Evolutionary conservation across 2,113 vertebrate species (phyloP).

Genomic region (Plecotus auritus): DNA sequence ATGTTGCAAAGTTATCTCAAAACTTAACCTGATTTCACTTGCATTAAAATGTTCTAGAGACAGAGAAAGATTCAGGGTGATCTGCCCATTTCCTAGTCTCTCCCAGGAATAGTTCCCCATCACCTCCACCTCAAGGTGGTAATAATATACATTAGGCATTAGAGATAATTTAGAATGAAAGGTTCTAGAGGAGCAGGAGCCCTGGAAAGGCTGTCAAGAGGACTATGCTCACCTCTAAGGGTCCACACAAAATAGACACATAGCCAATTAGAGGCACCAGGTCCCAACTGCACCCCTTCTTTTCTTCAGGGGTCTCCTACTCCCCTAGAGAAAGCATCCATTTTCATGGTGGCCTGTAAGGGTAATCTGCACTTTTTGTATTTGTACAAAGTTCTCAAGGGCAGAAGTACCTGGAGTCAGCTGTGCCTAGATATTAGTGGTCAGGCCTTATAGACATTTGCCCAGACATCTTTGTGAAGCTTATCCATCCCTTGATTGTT

Average conservation of each 20-base stretch:
- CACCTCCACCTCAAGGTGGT: no score
- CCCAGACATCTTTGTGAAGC: background rate
- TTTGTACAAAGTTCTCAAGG: background rate
- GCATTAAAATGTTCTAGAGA: background rate
- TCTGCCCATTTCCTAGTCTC: background rate
- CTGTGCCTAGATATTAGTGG: background rate
- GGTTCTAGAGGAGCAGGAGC: background rate
- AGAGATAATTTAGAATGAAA: background rate
- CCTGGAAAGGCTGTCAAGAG: background rate
- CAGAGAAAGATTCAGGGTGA: background rate
- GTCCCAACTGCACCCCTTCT: background rate
- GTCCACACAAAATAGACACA: no score
- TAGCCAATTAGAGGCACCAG: background rate
- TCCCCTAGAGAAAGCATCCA: background rate
- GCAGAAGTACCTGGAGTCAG: background rate
- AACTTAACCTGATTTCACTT: background rate
- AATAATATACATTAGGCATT: background rate
- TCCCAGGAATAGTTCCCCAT: background rate
- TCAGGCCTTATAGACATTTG: background rate
- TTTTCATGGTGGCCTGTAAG: background rate
- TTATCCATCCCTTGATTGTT: background rate
- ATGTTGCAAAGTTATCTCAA: background rate
- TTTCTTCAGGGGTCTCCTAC: background rate
- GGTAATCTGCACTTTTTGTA: background rate
- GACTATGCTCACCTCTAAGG: background rate